These are phyloP conservation scores for Pachymerium ferrugineum DNA, from an alignment of 2,888 invertebrate genomes.

Conservation along the genomic window DNA sequence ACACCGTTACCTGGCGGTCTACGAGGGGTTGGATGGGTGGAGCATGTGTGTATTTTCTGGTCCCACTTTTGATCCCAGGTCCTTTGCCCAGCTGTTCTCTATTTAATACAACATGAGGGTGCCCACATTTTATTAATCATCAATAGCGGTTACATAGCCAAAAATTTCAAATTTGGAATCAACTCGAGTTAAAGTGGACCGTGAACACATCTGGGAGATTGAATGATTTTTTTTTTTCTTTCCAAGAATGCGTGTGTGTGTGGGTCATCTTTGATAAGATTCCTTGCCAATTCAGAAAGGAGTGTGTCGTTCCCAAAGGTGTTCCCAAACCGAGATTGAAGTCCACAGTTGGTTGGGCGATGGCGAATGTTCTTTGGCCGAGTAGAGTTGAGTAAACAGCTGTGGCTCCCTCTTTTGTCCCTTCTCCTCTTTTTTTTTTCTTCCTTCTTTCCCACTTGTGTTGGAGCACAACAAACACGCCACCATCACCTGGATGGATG, in stretches of 20 bases:
- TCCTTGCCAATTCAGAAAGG: not conserved
- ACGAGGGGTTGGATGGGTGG: slow-evolving; percentile 11
- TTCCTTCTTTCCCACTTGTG: slow-evolving; percentile 18
- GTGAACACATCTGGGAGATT: too few relatives aligned
- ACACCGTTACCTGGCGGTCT: slow-evolving; percentile 24
- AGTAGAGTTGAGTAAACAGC: slow-evolving; percentile 20
- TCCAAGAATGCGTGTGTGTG: not conserved
- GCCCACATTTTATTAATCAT: slow-evolving; percentile 15
- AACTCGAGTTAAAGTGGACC: not conserved
- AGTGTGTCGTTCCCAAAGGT: slow-evolving; percentile 2
- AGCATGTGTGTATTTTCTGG: too few relatives aligned
- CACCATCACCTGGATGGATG: slow-evolving; percentile 18
- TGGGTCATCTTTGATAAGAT: not conserved
- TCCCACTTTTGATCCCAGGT: slow-evolving; percentile 8
- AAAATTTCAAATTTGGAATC: slow-evolving; percentile 8
- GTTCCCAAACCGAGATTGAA: slow-evolving; percentile 12
- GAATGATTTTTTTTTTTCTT: not conserved
- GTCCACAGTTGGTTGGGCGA: slow-evolving; percentile 8
- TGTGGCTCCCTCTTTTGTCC: slow-evolving; percentile 27
- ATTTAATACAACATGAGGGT: slow-evolving; percentile 6
- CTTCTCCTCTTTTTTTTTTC: slow-evolving; percentile 5
- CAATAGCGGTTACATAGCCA: not conserved
- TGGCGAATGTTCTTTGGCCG: slow-evolving; percentile 20
- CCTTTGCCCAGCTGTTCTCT: slow-evolving; percentile 19
- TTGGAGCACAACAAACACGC: slow-evolving; percentile 28